Evolutionary conservation across 2,888 invertebrate genomes (phyloP), one percentile per base, ranked within the genome.

Genomic region (Euplexia lucipara): DNA sequence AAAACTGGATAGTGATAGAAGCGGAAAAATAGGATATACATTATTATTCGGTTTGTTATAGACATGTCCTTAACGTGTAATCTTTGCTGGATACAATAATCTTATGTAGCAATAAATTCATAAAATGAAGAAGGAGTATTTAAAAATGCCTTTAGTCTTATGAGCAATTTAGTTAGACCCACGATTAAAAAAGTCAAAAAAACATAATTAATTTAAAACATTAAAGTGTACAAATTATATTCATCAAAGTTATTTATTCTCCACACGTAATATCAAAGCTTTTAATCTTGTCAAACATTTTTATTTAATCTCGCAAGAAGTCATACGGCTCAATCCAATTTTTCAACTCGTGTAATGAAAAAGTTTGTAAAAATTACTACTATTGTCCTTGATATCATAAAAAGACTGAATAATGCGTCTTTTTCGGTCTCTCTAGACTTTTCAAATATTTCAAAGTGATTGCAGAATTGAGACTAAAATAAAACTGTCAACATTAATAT

Each of bases 311-410:
- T 8, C 9, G n/a, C n/a, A 32, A 20, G 57, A 71, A 64, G 47
- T 72, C 73, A 45, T 35, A 54, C 6, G 44, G 30, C 20, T 57
- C 30, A n/a, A 37, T 53, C 18, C 22, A 37, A 57, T 63, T 63
- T 63, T 54, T 44, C 37, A 65, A 56, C 18, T 74, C 16, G 12
- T n/a, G 9, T 16, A 56, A 69, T 57, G 34, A 63, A 63, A 48
- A 49, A 20, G 1, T 5, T 18, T 63, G 10, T 32, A 32, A 62
- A 57, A 44, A 37, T 16, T 10, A 37, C 20, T 26, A 22, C 35
- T 42, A 45, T 56, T 52, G 48, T 64, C 9, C 41, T 44, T 42
- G 34, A 49, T 51, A 22, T 18, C 39, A 66, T 44, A 53, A 62
- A 61, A 22, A n/a, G n/a, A 16, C 56, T 5, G 16, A 52, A 47